These are phyloP conservation scores for Chrysomela aeneicollis DNA, from an alignment of 2,888 invertebrate species.

Conservation along the genomic window DNA sequence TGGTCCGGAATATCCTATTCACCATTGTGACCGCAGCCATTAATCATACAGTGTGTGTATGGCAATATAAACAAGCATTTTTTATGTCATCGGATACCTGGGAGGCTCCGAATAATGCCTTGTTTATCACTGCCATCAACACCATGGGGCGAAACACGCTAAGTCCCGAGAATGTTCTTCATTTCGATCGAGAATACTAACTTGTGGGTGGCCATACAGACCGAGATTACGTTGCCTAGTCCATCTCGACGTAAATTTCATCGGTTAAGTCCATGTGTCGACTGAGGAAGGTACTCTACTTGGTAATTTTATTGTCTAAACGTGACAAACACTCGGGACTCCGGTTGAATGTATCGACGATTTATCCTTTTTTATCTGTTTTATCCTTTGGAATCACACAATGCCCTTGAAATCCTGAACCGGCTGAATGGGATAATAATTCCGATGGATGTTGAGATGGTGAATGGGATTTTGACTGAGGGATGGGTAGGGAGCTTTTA, in stretches of 20 bases:
- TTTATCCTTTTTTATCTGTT: constrained; percentile 30
- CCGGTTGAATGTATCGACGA: constrained; percentile 36
- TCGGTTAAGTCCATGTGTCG: constrained; percentile 35
- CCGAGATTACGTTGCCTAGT: constrained; percentile 36
- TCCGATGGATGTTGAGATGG: constrained; percentile 20
- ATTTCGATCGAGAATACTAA: constrained; percentile 46
- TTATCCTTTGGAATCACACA: constrained; percentile 17
- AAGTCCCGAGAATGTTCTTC: constrained; percentile 49
- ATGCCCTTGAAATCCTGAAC: constrained; percentile 23
- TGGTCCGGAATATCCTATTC: constrained; percentile 39
- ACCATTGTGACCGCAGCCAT: constrained; percentile 57
- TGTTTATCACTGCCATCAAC: constrained; percentile 64
- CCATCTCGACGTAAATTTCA: constrained; percentile 40
- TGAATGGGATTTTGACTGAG: constrained; percentile 12
- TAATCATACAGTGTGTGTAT: constrained; percentile 60
- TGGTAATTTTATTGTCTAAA: constrained; percentile 38
- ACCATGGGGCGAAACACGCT: constrained; percentile 58
- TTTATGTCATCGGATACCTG: constrained; percentile 65
- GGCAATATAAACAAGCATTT: constrained; percentile 64
- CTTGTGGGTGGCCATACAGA: constrained; percentile 55
- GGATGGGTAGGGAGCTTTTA: constrained; percentile 10
- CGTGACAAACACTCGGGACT: constrained; percentile 37
- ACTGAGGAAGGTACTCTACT: constrained; percentile 32
- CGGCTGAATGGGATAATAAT: constrained; percentile 20
- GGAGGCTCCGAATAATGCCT: constrained; percentile 57